phyloP scores from a whole-genome alignment of 1,140 invertebrate genomes.

The Metopolophium dirhodum region DNA sequence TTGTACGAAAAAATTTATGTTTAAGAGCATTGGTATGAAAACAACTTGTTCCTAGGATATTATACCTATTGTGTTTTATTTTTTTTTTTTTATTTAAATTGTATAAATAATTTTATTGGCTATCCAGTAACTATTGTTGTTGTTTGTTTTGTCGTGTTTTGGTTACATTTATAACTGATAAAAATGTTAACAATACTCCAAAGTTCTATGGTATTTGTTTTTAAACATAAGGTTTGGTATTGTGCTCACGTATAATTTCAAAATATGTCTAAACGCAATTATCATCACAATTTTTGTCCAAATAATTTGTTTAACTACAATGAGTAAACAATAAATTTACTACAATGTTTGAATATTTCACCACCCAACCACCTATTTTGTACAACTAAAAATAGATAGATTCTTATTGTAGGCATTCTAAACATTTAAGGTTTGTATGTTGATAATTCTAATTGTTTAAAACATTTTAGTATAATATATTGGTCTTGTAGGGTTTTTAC shows the following conservation, averaged over 20 bases:
- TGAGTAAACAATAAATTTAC: not conserved
- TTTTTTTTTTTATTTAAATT: not conserved
- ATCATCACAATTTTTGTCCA: not conserved
- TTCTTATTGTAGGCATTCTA: not conserved
- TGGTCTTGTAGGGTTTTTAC: not conserved
- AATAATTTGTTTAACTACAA: not conserved
- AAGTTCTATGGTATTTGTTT: not conserved
- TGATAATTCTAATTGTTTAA: not conserved
- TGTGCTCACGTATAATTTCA: not conserved
- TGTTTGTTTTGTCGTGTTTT: not conserved
- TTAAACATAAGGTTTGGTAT: not conserved
- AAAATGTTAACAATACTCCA: not conserved
- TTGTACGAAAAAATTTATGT: not conserved
- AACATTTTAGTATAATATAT: not conserved
- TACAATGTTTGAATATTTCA: not conserved
- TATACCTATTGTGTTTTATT: not conserved
- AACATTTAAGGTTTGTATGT: not conserved
- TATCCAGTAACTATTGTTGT: not conserved
- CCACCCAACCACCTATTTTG: not conserved
- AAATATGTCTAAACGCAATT: not conserved
- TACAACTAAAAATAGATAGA: not conserved
- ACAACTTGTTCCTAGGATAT: slow-evolving; percentile 40
- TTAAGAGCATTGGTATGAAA: slow-evolving; percentile 48
- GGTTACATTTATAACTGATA: not conserved
- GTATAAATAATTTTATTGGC: not conserved